Base-by-base conservation (phyloP, 2,797 vertebrate genomes). In the Acanthiza pusilla region DNA sequence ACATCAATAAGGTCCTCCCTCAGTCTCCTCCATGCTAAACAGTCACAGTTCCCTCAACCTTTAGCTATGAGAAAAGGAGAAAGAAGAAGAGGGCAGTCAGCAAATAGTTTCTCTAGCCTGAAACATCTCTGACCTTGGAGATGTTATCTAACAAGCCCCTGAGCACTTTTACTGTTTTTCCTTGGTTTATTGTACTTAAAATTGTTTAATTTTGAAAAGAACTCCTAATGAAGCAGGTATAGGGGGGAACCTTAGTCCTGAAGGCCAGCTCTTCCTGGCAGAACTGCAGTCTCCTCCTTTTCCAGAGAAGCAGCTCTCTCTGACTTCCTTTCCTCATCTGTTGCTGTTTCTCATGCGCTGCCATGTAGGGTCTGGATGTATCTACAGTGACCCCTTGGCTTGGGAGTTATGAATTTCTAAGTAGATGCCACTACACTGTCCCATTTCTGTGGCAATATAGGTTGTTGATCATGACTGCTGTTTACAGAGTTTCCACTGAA, bases 311-410 rank as follows among this genome's bases (percentile, higher is more conserved):
- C 12, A 57, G 16, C 12, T 82, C 18, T 68, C 50, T 45, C 58
- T 48, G 43, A 55, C 22, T 40, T 81, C n/a, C 21, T 43, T 54
- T 17, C n/a, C 47, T 81, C 29, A 61, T 17, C 29, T 66, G 4
- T 40, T 34, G 19, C 10, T 47, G 4, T 36, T 63, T 60, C 42
- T 47, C 10, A 5, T 38, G 42, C 13, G 18, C 25, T 5, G 3
- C 34, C 8, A 6, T 0, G 0, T 7, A 72, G n/a, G 6, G 4
- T 57, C 18, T 84, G 30, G 22, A 19, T 47, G 18, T 15, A 47
- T 42, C 27, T 57, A 47, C 73, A 92, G 29, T 0, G 1, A 16
- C 45, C 23, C 3, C 2, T 43, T 4, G 25, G 42, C 32, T 78
- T 85, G 57, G 30, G 38, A 74, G 15, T 60, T 36, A 60, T 2